Base-by-base conservation (phyloP, 2,888 invertebrate species). In the Antheraea yamamai region DNA sequence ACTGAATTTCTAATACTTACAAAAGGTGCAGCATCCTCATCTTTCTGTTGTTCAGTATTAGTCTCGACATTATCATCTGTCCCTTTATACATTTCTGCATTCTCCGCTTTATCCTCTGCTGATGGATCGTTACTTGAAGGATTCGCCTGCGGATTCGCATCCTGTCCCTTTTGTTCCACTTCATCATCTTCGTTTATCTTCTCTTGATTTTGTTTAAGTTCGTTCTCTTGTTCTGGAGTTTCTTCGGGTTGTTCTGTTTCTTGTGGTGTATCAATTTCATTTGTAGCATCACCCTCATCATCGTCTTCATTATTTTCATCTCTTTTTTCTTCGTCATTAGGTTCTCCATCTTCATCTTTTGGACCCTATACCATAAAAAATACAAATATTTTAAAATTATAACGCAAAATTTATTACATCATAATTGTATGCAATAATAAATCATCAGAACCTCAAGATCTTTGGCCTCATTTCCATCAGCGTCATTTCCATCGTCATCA, bases 141-240 rank as follows among this genome's bases (percentile, higher is more conserved):
- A 80, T 95, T 95, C 2, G 95, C 94, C 80, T 95, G 91, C 75
- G 95, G 95, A 79, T 95, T 95, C 0, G 95, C 88, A 73, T 95
- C 94, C 58, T 91, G 91, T 35, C 91, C 88, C 76, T 95, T 91
- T 51, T 95, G 89, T 74, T 95, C 94, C 0, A 90, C 84, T 76
- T 91, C 87, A 80, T 95, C 94, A 75, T 93, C 88, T 77, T 93
- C 89, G 16, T 92, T 88, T 18, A 95, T 90, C 58, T 92, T 88
- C 18, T 94, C 92, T 10, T 89, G 89, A 68, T 94, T 95, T 71
- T 90, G 93, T n/a, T 92, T 81, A 20, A 93, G 87, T 75, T 94
- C 89, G 61, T 92, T 84, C 7, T 88, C 88, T 4, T 85, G 79
- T 75, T 90, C 84, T 73, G 88, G 86, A 2, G 83, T 75, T 66